A percentile compares a stretch with the other conserved stretches of the same genome.
These are phyloP conservation scores for Zosterops japonicus DNA, from an alignment of 2,113 vertebrate species.

Conservation along the genomic window DNA sequence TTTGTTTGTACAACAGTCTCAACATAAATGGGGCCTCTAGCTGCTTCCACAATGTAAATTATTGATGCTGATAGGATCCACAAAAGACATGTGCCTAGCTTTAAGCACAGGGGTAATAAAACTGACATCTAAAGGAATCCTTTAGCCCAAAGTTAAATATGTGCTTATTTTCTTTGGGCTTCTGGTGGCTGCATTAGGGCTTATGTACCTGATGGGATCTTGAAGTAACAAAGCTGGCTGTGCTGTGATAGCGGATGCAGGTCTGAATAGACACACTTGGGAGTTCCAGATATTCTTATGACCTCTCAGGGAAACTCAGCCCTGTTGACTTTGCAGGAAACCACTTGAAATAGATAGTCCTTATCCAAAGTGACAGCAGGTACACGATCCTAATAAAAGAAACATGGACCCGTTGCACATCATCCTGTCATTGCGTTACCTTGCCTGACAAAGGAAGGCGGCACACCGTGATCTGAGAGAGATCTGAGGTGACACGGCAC, in stretches of 20 bases:
- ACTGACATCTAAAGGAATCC: background rate
- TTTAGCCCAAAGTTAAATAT: conserved; percentile 16
- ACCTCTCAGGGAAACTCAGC: background rate
- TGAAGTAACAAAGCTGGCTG: background rate
- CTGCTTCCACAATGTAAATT: conserved; percentile 36
- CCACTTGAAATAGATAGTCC: conserved; percentile 23
- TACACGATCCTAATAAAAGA: conserved; percentile 45
- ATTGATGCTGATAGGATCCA: conserved; percentile 42
- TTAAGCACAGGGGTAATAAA: conserved; percentile 16
- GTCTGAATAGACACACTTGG: background rate
- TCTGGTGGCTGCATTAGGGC: background rate
- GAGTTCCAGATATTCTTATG: background rate
- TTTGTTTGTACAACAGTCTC: conserved; percentile 49
- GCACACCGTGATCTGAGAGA: background rate
- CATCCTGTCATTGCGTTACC: background rate
- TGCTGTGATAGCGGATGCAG: background rate
- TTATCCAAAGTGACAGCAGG: conserved; percentile 57
- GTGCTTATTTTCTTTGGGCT: background rate
- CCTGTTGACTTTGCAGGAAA: background rate
- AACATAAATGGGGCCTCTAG: conserved; percentile 44
- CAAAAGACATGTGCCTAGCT: conserved; percentile 23
- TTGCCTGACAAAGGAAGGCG: conserved; percentile 14
- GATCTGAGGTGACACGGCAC: background rate
- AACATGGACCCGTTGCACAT: background rate
- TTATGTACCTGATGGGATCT: background rate